Evolutionary conservation across 2,888 invertebrate genomes (phyloP), one percentile per base, ranked within the genome.

Genomic region (Limenitis camilla): DNA sequence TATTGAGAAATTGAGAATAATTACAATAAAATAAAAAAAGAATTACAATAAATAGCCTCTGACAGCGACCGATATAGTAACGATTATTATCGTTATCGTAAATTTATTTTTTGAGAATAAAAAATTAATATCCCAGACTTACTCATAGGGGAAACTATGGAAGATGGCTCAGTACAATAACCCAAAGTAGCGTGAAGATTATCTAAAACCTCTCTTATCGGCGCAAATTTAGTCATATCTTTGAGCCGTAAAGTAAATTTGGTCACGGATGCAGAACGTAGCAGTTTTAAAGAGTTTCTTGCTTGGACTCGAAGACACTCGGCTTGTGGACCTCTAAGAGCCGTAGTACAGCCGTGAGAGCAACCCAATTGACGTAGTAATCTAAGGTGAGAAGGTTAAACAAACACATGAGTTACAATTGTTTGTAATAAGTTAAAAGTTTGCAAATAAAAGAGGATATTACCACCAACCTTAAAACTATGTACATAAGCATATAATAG

Each of bases 171-270:
- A 35, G 95, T 91, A 52, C 99, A 99, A 78, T 96, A 99, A 5
- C 98, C 98, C 46, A 98, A 92, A 65, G 97, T 95, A 0, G 98
- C 92, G 76, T 99, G 99, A 57, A 99, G 92, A 69, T 98, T 95
- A 69, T 99, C 98, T 50, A 99, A 83, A 6, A 97, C 90, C 59
- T 97, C 96, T 11, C 92, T 88, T 31, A 98, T 88, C 0, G 94
- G 92, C 30, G 94, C 91, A 2, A 90, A 90, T 60, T 91, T 91
- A 0, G 97, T 92, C 88, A 96, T 93, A 59, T 93, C 92, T 53
- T 92, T 88, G 30, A 91, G 69, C n/a, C 89, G 86, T 0, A 76
- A 69, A 5, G 89, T 89, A 58, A 87, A 86, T 31, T 90, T 89
- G 6, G 81, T 78, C 4, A 86, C 74, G 2, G 82, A 81, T 0